Conservation (phyloP, 2,113 vertebrate genomes). For the Montifringilla adamsi region DNA sequence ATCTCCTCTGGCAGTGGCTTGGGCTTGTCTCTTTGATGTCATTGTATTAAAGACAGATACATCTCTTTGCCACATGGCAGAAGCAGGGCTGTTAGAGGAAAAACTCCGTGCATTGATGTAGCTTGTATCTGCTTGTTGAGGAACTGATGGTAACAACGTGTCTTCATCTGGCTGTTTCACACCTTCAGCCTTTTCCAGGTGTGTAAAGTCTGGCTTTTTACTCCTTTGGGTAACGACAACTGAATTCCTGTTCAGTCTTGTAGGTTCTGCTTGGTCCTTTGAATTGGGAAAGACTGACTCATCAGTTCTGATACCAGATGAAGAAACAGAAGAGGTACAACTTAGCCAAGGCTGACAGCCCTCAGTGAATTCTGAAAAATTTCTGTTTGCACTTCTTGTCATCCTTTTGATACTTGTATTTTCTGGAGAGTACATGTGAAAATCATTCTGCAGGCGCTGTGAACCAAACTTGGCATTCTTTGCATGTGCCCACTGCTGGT, state of each 20-base stretch:
- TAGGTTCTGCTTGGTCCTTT: slow-evolving; percentile 21
- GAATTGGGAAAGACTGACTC: slow-evolving; percentile 13
- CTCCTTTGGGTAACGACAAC: not conserved
- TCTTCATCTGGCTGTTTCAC: not conserved
- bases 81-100: not conserved
- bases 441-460: not conserved
- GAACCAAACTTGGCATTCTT: slow-evolving; percentile 27
- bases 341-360: not conserved
- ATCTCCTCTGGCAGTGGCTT: slow-evolving; percentile 27
- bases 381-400: slow-evolving; percentile 18
- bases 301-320: slow-evolving; percentile 2
- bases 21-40: slow-evolving; percentile 25
- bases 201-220: slow-evolving; percentile 24
- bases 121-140: slow-evolving; percentile 10
- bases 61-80: not conserved
- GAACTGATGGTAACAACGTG: not conserved
- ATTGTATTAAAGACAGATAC: not conserved
- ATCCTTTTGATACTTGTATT: not conserved
- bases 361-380: slow-evolving; percentile 1
- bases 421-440: slow-evolving; percentile 23
- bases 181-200: not conserved
- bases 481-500: not conserved
- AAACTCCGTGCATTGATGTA: not conserved
- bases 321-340: slow-evolving; percentile 5
- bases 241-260: not conserved